Evolutionary conservation across 2,113 vertebrate species (phyloP).

Genomic region (Channa argus): DNA sequence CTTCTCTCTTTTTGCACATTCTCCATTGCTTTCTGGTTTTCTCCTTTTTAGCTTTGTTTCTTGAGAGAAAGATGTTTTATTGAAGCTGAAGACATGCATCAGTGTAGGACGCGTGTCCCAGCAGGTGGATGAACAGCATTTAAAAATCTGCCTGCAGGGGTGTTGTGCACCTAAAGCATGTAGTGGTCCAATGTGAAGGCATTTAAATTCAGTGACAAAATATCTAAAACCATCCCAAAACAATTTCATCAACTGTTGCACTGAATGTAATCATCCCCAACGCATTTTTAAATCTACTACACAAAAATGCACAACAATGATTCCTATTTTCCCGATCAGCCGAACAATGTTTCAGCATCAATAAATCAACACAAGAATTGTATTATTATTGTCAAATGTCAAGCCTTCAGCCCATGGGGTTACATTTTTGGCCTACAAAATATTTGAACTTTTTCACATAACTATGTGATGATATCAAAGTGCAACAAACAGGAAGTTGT

Average conservation of each 20-base stretch:
- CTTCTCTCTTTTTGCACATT: conserved; percentile 14
- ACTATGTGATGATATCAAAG: conserved; percentile 42
- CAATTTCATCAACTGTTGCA: neutral
- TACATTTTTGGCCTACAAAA: conserved; percentile 10
- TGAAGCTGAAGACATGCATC: conserved; percentile 39
- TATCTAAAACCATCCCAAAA: neutral
- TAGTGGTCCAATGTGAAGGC: neutral
- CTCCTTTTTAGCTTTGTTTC: conserved; percentile 7
- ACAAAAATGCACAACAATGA: neutral
- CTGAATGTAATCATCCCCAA: neutral
- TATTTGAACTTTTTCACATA: conserved; percentile 52
- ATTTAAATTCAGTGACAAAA: neutral
- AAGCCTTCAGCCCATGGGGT: neutral
- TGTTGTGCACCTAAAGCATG: neutral
- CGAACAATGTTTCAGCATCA: neutral
- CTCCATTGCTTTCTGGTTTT: neutral
- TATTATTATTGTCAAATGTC: neutral
- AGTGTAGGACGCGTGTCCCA: conserved; percentile 10
- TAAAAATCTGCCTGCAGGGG: conserved; percentile 14
- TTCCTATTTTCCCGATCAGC: neutral
- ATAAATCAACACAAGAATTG: neutral
- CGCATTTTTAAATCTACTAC: neutral
- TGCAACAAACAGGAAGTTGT: conserved; percentile 70
- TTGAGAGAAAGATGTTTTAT: conserved; percentile 28
- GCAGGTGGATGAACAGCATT: conserved; percentile 9